Conservation (phyloP, 35 echinoderm and acorn worm genomes). For the Heliocidaris tuberculata region DNA sequence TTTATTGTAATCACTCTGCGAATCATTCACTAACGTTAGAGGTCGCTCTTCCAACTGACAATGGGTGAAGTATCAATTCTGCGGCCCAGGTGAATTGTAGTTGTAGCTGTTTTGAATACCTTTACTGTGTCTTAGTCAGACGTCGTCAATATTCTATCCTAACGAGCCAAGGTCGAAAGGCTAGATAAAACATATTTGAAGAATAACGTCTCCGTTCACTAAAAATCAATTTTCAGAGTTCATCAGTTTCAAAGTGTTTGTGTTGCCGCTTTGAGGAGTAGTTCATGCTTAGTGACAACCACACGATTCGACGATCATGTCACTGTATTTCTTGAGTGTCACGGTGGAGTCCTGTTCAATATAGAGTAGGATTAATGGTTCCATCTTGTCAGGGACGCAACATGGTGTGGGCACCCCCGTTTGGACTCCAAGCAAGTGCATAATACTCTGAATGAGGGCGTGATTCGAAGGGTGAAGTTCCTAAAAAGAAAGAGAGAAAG, state of each 20-base stretch:
- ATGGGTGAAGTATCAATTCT: background rate
- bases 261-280: background rate
- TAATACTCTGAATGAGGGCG: slow-evolving; percentile 85
- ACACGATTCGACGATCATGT: slow-evolving; percentile 91
- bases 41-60: background rate
- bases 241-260: background rate
- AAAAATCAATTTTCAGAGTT: background rate
- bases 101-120: background rate
- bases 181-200: background rate
- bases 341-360: slow-evolving; percentile 85
- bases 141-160: background rate
- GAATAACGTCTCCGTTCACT: background rate
- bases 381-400: slow-evolving; percentile 80
- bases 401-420: slow-evolving; percentile 69
- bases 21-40: background rate
- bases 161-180: background rate
- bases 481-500: slow-evolving; percentile 7
- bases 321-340: slow-evolving; percentile 64
- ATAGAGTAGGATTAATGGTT: slow-evolving; percentile 77
- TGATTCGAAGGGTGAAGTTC: slow-evolving; percentile 85
- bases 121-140: background rate
- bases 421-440: slow-evolving; percentile 45
- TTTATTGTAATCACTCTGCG: background rate
- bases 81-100: background rate
- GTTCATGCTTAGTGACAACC: slow-evolving; percentile 68